Conservation (phyloP, 2,888 invertebrate genomes). For the Meteorus cinctellus region DNA sequence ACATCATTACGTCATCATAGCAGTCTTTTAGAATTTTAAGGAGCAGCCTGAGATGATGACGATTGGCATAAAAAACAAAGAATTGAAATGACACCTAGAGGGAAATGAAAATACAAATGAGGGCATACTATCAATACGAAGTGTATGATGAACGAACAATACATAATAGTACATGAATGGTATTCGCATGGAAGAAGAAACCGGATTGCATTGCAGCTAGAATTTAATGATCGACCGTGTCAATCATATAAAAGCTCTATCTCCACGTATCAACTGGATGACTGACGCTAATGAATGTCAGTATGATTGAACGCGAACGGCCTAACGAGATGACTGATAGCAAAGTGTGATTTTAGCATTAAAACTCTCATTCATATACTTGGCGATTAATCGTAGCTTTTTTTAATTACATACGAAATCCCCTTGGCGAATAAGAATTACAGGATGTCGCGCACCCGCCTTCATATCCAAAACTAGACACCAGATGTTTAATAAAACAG, state of each 20-base stretch:
- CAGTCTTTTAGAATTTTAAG: no score
- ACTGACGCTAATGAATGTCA: slow-evolving; percentile 43
- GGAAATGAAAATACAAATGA: not conserved
- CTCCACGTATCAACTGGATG: slow-evolving; percentile 5
- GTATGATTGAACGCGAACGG: slow-evolving; percentile 12
- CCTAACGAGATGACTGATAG: slow-evolving; percentile 30
- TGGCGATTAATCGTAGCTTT: not conserved
- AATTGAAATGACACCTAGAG: not conserved
- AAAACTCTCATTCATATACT: not conserved
- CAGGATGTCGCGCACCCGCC: not conserved
- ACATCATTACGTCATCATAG: no score
- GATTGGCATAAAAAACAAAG: not conserved
- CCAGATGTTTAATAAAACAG: slow-evolving; percentile 14
- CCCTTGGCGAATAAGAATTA: slow-evolving; percentile 2
- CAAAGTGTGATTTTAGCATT: slow-evolving; percentile 22
- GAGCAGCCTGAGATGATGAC: no score
- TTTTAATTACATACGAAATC: slow-evolving; percentile 17
- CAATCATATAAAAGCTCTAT: slow-evolving; percentile 33
- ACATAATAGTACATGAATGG: not conserved
- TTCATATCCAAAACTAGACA: slow-evolving; percentile 1
- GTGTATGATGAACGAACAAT: slow-evolving; percentile 7
- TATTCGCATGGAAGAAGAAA: not conserved
- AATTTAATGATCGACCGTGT: slow-evolving; percentile 42
- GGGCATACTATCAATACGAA: not conserved
- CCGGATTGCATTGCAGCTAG: not conserved